Evolutionary conservation across 2,113 vertebrate species (phyloP).

Genomic region (Amphilophus citrinellus): DNA sequence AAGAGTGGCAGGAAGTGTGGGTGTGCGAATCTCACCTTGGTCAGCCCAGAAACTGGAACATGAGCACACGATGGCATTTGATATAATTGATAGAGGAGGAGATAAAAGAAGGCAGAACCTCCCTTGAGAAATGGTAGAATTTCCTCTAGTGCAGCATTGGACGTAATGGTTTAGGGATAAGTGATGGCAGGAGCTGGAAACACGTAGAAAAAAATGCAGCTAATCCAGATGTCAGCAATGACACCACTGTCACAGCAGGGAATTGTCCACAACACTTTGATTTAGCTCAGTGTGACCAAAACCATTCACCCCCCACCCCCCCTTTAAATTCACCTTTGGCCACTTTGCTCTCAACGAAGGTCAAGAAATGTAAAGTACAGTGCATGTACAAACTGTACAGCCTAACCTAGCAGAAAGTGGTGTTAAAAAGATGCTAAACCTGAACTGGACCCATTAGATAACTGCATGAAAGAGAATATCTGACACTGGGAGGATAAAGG

Average conservation of each 20-base stretch:
- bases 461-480: neutral
- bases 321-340: constrained; percentile 53
- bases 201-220: constrained; percentile 58
- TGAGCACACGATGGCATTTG: constrained; percentile 47
- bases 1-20: constrained; percentile 61
- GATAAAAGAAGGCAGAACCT: constrained; percentile 45
- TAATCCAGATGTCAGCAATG: constrained; percentile 68
- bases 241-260: constrained; percentile 50
- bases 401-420: neutral
- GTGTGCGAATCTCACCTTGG: constrained; percentile 54
- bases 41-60: constrained; percentile 43
- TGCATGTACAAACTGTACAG: neutral
- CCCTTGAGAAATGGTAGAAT: constrained; percentile 57
- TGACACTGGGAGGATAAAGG: neutral
- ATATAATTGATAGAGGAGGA: constrained; percentile 60
- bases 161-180: constrained; percentile 53
- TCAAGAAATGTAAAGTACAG: constrained; percentile 39
- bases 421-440: neutral
- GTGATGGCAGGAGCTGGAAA: constrained; percentile 15
- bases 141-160: constrained; percentile 36
- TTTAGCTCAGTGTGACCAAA: constrained; percentile 43
- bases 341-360: constrained; percentile 35
- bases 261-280: constrained; percentile 52
- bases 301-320: constrained; percentile 55
- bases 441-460: neutral